These are phyloP conservation scores for Chelonoidis abingdonii DNA, from an alignment of 2,113 vertebrate genomes.

Conservation along the genomic window DNA sequence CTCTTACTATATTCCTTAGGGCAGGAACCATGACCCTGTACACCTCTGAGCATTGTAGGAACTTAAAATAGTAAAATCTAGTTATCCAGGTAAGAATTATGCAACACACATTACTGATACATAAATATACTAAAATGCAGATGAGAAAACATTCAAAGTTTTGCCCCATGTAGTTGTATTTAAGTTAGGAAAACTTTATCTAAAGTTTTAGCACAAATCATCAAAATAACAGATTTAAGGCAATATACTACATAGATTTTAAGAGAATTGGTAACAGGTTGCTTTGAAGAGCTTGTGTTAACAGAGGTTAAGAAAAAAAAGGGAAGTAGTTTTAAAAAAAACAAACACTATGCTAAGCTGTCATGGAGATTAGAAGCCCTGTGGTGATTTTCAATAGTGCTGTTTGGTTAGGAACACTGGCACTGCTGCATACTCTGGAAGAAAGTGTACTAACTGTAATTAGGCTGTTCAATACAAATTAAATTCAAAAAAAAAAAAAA, in stretches of 20 bases:
- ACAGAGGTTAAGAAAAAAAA: background rate
- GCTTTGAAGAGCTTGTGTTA: background rate
- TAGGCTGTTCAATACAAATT: slow-evolving; percentile 35
- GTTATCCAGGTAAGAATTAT: background rate
- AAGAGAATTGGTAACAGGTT: background rate
- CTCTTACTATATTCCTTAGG: background rate
- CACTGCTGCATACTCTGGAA: slow-evolving; percentile 33
- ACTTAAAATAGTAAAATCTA: background rate
- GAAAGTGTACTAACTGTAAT: slow-evolving; percentile 21
- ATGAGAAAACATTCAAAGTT: background rate
- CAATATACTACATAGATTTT: background rate
- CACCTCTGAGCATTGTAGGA: background rate
- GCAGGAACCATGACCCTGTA: background rate
- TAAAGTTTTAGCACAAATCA: background rate
- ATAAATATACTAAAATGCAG: background rate
- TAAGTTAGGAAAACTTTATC: background rate
- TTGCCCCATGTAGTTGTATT: background rate
- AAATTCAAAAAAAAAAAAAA: background rate
- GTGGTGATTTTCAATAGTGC: slow-evolving; percentile 40
- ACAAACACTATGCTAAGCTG: background rate
- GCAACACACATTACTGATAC: background rate
- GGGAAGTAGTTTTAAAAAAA: background rate
- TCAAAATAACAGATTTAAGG: background rate
- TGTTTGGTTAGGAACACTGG: slow-evolving; percentile 42
- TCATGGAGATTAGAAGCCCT: slow-evolving; percentile 68